Evolutionary conservation across 2,113 vertebrate genomes (phyloP), one percentile per base, ranked within the genome.

Genomic region (Anthoscopus minutus): DNA sequence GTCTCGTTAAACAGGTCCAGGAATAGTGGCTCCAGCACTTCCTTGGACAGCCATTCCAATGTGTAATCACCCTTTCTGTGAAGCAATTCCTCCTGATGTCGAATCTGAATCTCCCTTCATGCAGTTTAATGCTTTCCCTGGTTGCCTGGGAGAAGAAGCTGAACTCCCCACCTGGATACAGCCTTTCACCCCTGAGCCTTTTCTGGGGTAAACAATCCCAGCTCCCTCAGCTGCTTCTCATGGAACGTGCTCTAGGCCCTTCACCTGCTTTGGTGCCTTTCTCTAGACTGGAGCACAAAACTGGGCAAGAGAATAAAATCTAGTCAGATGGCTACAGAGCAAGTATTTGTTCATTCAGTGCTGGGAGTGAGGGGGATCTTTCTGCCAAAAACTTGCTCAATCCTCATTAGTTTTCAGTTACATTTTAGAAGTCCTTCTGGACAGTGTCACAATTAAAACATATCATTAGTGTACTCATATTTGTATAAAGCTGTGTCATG

Each of bases 71-170:
- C 5, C 7, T 24, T 9, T 24, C 22, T 38, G 27, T 20, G 15
- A 66, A 38, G 44, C n/a, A 45, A 30, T 21, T 24, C 5, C 13
- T 58, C 13, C 33, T 37, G 5, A 7, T 81, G 23, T 38, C 51
- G 9, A 11, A 10, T 15, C 51, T 20, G 33, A 33, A 20, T 48
- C 12, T 11, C 60, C 15, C 9, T 11, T 72, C 12, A 11, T 15
- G 15, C 19, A 20, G 12, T 2, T 37, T 9, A 18, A 15, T 0
- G 4, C 15, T 16, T 10, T 8, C 6, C 3, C 22, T 65, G 25
- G 8, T 23, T 37, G 8, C 8, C 5, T 44, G 23, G 31, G 19
- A 66, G 38, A 24, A 16, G 19, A n/a, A 15, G 23, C 23, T 18
- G 22, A 31, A 3, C 4, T 6, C 7, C 11, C 3, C 11, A 27